Evolutionary conservation across 2,888 invertebrate species (phyloP), one percentile per base, ranked within the genome.

Genomic region (Yponomeuta evonymella): DNA sequence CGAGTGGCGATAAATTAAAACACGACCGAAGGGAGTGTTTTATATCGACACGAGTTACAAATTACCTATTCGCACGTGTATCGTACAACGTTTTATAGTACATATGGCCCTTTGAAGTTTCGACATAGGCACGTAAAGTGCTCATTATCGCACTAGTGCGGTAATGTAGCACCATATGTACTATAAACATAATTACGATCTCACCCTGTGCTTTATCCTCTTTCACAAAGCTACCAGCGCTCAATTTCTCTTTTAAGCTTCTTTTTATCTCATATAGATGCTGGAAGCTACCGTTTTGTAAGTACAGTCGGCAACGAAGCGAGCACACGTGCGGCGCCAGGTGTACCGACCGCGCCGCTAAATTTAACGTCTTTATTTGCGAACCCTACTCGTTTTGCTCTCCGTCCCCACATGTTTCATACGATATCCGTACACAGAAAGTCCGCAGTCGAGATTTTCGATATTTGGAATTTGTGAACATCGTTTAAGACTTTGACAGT

Each of bases 291-390:
- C 58, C 62, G 12, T 63, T 62, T 62, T 30, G 30, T n/a, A 51
- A 77, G 86, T 90, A 90, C 87, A 88, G 84, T 86, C 84, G 77
- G 79, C 76, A 77, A 78, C 84, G 81, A 80, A 83, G 78, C 77
- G 77, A 78, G 69, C 70, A 79, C 84, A 83, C 86, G 85, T 83
- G 83, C 79, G 76, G 81, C 81, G 86, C 89, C 91, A 91, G 90
- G 91, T 91, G 91, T 84, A 79, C 82, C 79, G 79, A 89, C 90
- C 90, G 85, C 90, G 85, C 83, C 86, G 86, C 91, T 91, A 91
- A 89, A 91, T 91, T 89, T 90, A 91, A 87, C 90, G 83, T 89
- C 88, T 90, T 90, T 90, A 91, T 90, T 90, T 88, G 87, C 80
- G 76, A 88, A 87, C 85, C 86, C 87, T 89, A 88, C 74, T 66